Evolutionary conservation across 2,113 vertebrate genomes (phyloP).

Genomic region (Spilogale gracilis): DNA sequence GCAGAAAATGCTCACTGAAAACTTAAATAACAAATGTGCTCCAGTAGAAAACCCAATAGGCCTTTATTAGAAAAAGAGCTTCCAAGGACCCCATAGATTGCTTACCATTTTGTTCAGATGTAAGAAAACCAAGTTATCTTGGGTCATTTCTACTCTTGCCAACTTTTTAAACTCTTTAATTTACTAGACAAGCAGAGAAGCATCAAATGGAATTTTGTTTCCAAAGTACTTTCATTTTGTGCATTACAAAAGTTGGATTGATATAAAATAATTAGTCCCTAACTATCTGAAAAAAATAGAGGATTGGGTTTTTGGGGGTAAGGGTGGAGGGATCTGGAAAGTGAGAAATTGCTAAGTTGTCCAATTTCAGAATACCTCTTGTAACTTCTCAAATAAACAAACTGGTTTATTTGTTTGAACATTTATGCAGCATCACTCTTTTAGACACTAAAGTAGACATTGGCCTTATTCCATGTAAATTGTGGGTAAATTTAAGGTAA

Average conservation of each 20-base stretch:
- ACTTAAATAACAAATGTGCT: neutral
- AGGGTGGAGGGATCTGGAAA: neutral
- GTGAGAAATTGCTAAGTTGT: neutral
- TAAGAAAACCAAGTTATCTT: neutral
- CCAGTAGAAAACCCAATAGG: neutral
- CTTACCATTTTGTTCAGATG: neutral
- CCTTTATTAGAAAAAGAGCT: neutral
- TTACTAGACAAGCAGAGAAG: neutral
- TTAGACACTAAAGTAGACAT: neutral
- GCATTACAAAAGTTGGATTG: neutral
- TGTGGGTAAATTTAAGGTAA: neutral
- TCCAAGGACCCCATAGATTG: neutral
- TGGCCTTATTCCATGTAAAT: neutral
- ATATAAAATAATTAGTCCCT: neutral
- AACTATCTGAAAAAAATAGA: neutral
- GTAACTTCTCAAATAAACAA: neutral
- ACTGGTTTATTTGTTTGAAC: neutral
- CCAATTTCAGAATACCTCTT: neutral
- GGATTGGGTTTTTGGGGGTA: neutral
- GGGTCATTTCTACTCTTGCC: neutral
- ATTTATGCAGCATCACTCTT: neutral
- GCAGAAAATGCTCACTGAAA: neutral
- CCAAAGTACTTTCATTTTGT: neutral
- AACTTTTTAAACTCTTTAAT: neutral
- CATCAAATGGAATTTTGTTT: neutral